Evolutionary conservation across 2,888 invertebrate genomes (phyloP), one percentile per base, ranked within the genome.

Genomic region (Hesperia comma): DNA sequence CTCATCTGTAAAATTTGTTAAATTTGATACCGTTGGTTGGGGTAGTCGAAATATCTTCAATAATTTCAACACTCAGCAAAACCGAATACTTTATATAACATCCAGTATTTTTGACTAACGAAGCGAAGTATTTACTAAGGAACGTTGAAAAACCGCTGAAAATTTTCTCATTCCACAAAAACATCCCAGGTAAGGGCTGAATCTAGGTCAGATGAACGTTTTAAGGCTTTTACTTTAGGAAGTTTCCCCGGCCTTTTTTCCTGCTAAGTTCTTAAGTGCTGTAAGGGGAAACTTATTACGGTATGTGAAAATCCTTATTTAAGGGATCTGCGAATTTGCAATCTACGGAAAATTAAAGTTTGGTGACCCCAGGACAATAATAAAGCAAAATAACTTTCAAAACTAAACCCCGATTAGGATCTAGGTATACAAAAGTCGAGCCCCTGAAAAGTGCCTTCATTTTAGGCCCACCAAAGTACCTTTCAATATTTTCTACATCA

Each of bases 221-320:
- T 67, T 61, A 67, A 67, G 67, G 61, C 61, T 67, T 67, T 61
- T 67, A 67, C 67, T 67, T 67, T 67, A 56, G 67, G 67, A 67
- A 67, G 56, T 67, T 67, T 67, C 66, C 62, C 61, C 61, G 61
- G 61, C 61, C 61, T 67, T 67, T 64, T 61, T 61, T 67, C 54
- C 40, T 55, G 40, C 46, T 67, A 67, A 61, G 55, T 67, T 66
- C 67, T 66, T 66, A 66, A 66, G 66, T 66, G 66, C 64, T 58
- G 66, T 43, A 61, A 66, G 60, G 60, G 55, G 66, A 66, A 66
- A 66, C 60, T 66, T 66, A 66, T 66, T 61, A 66, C 54, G 60
- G 66, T 55, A 60, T 66, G 66, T 66, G 55, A 41, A 55, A 61
- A 66, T 66, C 60, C 60, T 61, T 66, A 66, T 66, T 61, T 66